Percentiles rank a stretch among this genome's conserved stretches.
These are phyloP conservation scores for Eurytoma californica DNA, from an alignment of 2,888 invertebrate genomes.

Conservation along the genomic window DNA sequence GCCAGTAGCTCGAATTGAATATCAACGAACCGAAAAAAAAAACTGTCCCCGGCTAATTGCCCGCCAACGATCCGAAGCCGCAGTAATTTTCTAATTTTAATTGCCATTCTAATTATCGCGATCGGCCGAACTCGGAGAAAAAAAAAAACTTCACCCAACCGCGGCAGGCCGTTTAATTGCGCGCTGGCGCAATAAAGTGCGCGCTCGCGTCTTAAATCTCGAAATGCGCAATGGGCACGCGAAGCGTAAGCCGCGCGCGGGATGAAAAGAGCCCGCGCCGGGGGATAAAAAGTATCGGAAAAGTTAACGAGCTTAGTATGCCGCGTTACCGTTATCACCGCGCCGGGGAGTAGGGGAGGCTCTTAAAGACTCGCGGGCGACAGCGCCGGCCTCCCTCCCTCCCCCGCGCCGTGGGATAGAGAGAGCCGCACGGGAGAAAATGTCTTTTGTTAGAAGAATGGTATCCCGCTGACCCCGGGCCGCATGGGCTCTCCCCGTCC, in stretches of 20 bases:
- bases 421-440: conserved; percentile 11
- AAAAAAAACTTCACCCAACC: background rate
- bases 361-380: too few relatives aligned
- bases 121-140: conserved; percentile 19
- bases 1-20: too few relatives aligned
- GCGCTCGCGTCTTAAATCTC: conserved; percentile 28
- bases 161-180: conserved; percentile 6
- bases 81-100: conserved; percentile 21
- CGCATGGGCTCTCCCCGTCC: conserved; percentile 6
- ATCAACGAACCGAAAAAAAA: too few relatives aligned
- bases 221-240: conserved; percentile 2
- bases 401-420: conserved; percentile 20
- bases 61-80: background rate
- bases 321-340: conserved; percentile 33
- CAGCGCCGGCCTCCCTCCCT: background rate
- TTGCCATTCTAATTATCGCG: conserved; percentile 38
- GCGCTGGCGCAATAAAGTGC: conserved; percentile 20
- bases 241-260: background rate
- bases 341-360: too few relatives aligned
- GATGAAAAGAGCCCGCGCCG: conserved; percentile 19
- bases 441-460: conserved; percentile 37
- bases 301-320: conserved; percentile 40
- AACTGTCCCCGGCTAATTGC: background rate
- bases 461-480: conserved; percentile 32
- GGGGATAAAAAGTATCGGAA: conserved; percentile 23